Percentiles rank a stretch among this genome's conserved stretches.
Evolutionary conservation across 2,113 vertebrate genomes (phyloP).

Genomic region (Urocynchramus pylzowi): DNA sequence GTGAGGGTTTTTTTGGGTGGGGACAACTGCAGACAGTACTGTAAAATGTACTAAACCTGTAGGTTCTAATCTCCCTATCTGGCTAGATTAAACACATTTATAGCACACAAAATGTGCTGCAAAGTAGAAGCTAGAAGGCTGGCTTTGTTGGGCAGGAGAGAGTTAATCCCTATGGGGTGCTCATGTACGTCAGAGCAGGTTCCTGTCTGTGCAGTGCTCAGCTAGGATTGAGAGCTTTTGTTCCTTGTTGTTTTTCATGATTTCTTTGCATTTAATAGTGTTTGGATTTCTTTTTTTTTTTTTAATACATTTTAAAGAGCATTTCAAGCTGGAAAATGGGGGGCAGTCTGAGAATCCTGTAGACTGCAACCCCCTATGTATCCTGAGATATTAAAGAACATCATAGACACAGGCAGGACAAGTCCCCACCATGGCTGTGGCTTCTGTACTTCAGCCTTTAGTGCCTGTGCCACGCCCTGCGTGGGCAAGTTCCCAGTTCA

Average conservation of each 20-base stretch:
- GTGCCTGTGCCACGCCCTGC: background rate
- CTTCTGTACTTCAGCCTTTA: background rate
- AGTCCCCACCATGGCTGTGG: background rate
- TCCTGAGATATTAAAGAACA: background rate
- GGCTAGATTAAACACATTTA: conserved; percentile 29
- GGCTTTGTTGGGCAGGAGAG: conserved; percentile 58
- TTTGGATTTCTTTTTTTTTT: conserved; percentile 62
- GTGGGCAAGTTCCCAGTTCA: background rate
- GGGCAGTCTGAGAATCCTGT: background rate
- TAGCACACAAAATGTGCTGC: background rate
- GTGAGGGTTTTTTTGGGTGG: background rate
- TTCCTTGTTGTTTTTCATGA: conserved; percentile 69
- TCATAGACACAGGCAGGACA: background rate
- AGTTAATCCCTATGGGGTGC: conserved; percentile 71
- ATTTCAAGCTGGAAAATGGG: conserved; percentile 8
- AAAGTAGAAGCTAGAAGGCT: conserved; percentile 37
- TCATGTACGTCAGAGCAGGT: conserved; percentile 71
- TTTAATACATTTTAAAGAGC: conserved; percentile 14
- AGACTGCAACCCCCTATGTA: background rate
- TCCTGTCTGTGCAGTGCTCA: conserved; percentile 67
- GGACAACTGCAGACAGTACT: background rate
- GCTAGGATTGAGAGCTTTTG: conserved; percentile 72
- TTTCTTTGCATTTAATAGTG: conserved; percentile 73
- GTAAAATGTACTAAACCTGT: background rate
- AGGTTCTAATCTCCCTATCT: background rate